A percentile compares a stretch with the other conserved stretches of the same genome.
These are phyloP conservation scores for Polietes domitor DNA, from an alignment of 2,888 invertebrate species.

Conservation along the genomic window DNA sequence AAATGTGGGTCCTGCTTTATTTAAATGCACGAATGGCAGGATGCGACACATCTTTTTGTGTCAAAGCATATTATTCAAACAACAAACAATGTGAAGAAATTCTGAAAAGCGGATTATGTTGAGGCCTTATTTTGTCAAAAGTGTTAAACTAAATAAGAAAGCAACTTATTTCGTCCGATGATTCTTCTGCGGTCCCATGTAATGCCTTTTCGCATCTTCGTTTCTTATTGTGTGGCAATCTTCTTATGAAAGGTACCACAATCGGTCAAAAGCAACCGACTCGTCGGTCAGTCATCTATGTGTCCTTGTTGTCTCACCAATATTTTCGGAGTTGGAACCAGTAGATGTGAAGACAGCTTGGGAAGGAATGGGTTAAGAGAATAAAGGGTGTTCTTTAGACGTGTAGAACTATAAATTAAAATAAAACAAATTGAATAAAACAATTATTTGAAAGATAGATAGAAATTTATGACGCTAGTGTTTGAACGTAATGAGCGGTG, in stretches of 20 bases:
- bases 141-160: conserved; percentile 31
- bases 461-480: no score
- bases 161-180: conserved; percentile 16
- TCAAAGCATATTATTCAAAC: not conserved
- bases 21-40: not conserved
- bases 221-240: conserved; percentile 10
- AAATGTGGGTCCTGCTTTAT: conserved; percentile 19
- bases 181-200: not conserved
- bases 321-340: no score
- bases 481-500: no score
- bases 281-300: not conserved
- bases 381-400: no score
- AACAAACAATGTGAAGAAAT: not conserved
- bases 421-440: no score
- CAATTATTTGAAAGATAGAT: no score
- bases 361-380: no score
- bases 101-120: conserved; percentile 42
- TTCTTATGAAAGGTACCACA: conserved; percentile 25
- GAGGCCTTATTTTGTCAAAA: conserved; percentile 52
- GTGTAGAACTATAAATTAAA: no score
- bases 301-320: not conserved
- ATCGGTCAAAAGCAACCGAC: not conserved
- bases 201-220: no score
- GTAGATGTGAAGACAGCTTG: no score
- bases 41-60: not conserved